Percentiles rank a stretch among this genome's conserved stretches.
These are phyloP conservation scores for Drosophila lowei DNA, from an alignment of 1,140 invertebrate species.

Conservation along the genomic window DNA sequence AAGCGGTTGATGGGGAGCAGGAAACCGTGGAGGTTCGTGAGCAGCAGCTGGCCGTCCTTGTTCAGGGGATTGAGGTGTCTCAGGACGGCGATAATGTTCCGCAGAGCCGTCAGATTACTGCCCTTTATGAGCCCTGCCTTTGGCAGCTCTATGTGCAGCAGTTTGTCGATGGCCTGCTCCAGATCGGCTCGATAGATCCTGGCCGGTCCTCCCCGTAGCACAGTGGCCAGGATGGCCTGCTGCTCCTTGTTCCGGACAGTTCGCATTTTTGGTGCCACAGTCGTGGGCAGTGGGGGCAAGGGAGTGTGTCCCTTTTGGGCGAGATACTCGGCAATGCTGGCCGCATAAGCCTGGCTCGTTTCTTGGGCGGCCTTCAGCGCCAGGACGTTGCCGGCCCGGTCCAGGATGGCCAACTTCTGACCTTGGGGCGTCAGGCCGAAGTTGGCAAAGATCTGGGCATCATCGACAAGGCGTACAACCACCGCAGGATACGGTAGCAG, in stretches of 20 bases:
- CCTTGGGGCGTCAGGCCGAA: conserved; percentile 18
- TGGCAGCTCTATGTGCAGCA: conserved; percentile 61
- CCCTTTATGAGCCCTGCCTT: conserved; percentile 29
- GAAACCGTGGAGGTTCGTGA: conserved; percentile 16
- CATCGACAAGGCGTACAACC: conserved; percentile 4
- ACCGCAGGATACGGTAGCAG: conserved; percentile 16
- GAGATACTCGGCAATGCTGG: conserved; percentile 22
- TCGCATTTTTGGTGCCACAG: neutral
- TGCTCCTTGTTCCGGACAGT: conserved; percentile 32
- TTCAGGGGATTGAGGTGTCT: conserved; percentile 40
- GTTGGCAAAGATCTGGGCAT: conserved; percentile 9
- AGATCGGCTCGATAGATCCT: conserved; percentile 55
- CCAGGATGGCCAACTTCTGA: conserved; percentile 22
- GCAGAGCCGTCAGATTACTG: conserved; percentile 31
- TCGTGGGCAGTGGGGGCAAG: conserved; percentile 2
- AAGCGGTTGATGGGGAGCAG: neutral
- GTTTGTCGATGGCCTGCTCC: conserved; percentile 61
- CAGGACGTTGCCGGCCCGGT: neutral
- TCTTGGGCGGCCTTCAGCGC: neutral
- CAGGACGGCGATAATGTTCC: conserved; percentile 30
- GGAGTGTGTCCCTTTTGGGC: neutral
- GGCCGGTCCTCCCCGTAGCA: conserved; percentile 10
- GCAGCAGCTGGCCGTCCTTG: conserved; percentile 22
- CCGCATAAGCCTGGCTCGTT: conserved; percentile 16
- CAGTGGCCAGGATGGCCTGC: conserved; percentile 31